Evolutionary conservation across 2,888 invertebrate species (phyloP).

Genomic region (Branchinecta sandiegonensis): DNA sequence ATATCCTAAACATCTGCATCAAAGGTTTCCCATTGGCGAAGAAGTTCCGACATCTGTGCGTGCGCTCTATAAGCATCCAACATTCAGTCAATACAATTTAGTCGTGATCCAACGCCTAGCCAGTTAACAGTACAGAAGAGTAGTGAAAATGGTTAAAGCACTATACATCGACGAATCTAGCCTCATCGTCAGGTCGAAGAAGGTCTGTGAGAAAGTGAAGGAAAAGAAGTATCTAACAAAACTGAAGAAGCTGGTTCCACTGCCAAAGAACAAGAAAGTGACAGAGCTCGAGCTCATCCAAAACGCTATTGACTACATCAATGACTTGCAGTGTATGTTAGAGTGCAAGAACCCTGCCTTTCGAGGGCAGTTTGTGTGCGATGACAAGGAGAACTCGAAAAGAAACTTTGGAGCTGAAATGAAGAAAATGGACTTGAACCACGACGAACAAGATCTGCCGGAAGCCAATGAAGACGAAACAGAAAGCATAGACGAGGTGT

Average conservation of each 20-base stretch:
- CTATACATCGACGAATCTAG: not conserved
- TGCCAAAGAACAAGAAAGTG: not conserved
- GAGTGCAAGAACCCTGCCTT: slow-evolving; percentile 1
- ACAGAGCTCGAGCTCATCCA: slow-evolving; percentile 5
- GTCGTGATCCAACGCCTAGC: not conserved
- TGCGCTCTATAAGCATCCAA: no score
- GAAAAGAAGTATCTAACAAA: slow-evolving; percentile 4
- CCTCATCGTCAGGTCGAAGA: not conserved
- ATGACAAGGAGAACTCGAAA: not conserved
- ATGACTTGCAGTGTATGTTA: slow-evolving; percentile 7
- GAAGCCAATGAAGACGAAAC: no score
- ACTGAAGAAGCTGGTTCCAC: not conserved
- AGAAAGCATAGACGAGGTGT: no score
- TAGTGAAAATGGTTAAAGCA: not conserved
- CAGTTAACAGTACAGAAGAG: no score
- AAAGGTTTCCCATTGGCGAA: not conserved
- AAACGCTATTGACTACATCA: slow-evolving; percentile 7
- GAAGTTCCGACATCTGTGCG: not conserved
- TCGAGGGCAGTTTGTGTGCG: not conserved
- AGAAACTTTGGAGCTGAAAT: no score
- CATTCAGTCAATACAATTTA: not conserved
- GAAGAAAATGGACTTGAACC: no score
- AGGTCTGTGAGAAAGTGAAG: slow-evolving; percentile 5
- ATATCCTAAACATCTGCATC: slow-evolving; percentile 1
- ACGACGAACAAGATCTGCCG: no score